Conservation (phyloP, 2,888 invertebrate species). For the Perdita meconis region DNA sequence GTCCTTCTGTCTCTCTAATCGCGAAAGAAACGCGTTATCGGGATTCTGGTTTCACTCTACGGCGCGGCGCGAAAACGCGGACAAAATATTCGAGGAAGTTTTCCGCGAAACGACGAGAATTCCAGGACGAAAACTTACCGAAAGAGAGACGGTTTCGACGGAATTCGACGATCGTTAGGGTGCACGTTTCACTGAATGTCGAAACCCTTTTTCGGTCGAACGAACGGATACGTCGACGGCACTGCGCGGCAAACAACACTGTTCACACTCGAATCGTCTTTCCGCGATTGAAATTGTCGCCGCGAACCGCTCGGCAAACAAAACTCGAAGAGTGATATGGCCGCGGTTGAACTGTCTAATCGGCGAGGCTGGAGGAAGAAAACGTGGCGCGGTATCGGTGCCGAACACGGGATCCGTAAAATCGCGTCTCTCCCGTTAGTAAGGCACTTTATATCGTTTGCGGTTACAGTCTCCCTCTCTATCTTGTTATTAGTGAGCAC, state of each 20-base stretch:
- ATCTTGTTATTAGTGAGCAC: slow-evolving; percentile 63
- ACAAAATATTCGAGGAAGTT: neutral
- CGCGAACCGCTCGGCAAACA: neutral
- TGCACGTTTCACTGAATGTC: neutral
- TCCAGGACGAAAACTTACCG: neutral
- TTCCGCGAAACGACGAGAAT: neutral
- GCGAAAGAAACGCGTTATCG: neutral
- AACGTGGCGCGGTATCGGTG: neutral
- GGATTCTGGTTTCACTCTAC: neutral
- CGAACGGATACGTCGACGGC: neutral
- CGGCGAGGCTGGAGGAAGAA: neutral
- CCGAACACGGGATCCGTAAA: neutral
- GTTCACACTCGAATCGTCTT: slow-evolving; percentile 25
- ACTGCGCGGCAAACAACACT: slow-evolving; percentile 30
- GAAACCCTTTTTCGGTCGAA: neutral
- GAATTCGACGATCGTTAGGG: neutral
- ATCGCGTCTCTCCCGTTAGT: neutral
- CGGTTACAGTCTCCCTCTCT: slow-evolving; percentile 50
- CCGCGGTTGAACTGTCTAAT: neutral
- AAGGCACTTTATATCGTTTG: slow-evolving; percentile 21
- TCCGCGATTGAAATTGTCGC: neutral
- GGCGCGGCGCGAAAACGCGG: neutral
- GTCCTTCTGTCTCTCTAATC: neutral
- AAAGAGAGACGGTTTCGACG: neutral
- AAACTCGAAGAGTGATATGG: neutral